phyloP scores from a whole-genome alignment of 2,888 invertebrate genomes.

The Cybosia mesomella region DNA sequence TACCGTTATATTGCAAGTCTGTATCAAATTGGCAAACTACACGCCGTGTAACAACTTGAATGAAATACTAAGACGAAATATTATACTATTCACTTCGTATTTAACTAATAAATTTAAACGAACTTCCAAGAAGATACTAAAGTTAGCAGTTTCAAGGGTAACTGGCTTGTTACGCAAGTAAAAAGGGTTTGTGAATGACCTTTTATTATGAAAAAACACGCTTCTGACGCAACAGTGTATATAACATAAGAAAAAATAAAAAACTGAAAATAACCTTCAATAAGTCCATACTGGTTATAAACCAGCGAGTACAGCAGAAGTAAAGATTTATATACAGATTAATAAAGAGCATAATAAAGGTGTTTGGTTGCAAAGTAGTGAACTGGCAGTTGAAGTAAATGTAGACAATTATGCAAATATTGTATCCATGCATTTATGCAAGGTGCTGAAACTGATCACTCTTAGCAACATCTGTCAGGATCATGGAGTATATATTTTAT shows the following conservation, averaged over 20 bases:
- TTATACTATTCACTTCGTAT: constrained; percentile 6
- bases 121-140: constrained; percentile 15
- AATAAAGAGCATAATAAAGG: constrained; percentile 5
- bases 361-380: background rate
- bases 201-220: constrained; percentile 25
- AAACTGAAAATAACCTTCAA: constrained; percentile 29
- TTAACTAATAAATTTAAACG: constrained; percentile 3
- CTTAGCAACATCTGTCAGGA: no score
- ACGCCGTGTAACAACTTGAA: constrained; percentile 43
- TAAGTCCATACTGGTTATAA: constrained; percentile 37
- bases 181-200: constrained; percentile 35
- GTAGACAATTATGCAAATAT: background rate
- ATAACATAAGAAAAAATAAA: constrained; percentile 29
- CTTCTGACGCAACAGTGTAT: constrained; percentile 28
- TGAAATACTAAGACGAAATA: constrained; percentile 35
- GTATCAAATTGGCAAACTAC: constrained; percentile 58
- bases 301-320: constrained; percentile 24
- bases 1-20: constrained; percentile 69
- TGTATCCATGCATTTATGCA: background rate
- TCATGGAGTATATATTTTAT: no score
- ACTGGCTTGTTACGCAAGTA: constrained; percentile 34
- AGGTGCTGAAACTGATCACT: no score
- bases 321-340: constrained; percentile 15
- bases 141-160: constrained; percentile 33
- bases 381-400: constrained; percentile 13